Percentiles rank a stretch among this genome's conserved stretches.
These are phyloP conservation scores for Cryptoprocta ferox DNA, from an alignment of 2,797 vertebrate genomes.

Conservation along the genomic window DNA sequence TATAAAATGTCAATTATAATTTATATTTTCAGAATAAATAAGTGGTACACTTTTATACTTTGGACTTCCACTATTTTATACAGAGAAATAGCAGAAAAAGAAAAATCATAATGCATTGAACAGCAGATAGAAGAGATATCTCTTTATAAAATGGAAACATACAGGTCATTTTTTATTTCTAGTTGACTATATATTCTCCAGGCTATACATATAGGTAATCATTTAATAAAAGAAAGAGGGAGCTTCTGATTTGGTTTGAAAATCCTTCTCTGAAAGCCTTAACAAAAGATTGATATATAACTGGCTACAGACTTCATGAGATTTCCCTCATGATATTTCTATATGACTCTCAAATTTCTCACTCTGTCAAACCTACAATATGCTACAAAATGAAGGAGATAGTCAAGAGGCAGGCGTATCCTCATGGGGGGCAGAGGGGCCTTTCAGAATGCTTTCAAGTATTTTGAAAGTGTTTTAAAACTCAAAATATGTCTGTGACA, in stretches of 20 bases:
- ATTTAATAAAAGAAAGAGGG: background rate
- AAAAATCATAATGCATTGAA: background rate
- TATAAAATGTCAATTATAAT: background rate
- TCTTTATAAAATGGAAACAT: slow-evolving; percentile 12
- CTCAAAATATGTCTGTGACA: slow-evolving; percentile 16
- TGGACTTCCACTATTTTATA: background rate
- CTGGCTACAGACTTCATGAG: background rate
- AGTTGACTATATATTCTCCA: background rate
- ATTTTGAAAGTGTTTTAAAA: slow-evolving; percentile 41
- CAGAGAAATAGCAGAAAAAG: background rate
- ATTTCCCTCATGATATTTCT: background rate
- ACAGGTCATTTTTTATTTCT: background rate
- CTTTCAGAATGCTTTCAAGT: slow-evolving; percentile 28
- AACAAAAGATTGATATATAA: background rate
- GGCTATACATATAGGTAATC: background rate
- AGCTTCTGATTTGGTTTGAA: background rate
- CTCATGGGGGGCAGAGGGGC: background rate
- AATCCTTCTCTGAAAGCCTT: background rate
- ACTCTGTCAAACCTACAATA: background rate
- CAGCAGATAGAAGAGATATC: background rate
- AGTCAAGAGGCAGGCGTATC: background rate
- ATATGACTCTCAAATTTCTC: background rate
- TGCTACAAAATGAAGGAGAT: background rate
- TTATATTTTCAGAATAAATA: slow-evolving; percentile 31
- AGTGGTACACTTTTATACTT: background rate